These are phyloP conservation scores for Cervus canadensis DNA, from an alignment of 2,113 vertebrate genomes.

Conservation along the genomic window DNA sequence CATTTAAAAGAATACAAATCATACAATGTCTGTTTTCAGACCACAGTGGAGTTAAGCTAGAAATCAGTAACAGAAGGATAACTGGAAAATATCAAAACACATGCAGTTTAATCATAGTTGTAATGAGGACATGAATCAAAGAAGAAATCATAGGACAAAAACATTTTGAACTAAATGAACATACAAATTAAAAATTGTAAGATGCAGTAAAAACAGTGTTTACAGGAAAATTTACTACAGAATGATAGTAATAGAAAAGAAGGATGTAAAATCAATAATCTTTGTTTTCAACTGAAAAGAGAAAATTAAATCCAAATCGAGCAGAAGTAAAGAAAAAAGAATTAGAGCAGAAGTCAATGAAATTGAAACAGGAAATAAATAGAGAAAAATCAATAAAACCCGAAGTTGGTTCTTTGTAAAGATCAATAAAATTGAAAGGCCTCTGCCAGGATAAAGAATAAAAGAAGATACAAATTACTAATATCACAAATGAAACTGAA, in stretches of 20 bases:
- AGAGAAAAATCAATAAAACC: background rate
- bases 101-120: background rate
- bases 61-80: background rate
- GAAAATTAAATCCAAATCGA: background rate
- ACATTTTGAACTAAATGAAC: background rate
- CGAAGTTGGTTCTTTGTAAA: background rate
- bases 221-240: background rate
- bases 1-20: background rate
- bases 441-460: background rate
- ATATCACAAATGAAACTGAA: background rate
- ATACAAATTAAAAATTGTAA: background rate
- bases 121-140: background rate
- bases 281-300: background rate
- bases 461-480: background rate
- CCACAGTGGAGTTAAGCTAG: background rate
- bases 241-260: background rate
- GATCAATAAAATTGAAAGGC: background rate
- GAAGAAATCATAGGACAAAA: background rate
- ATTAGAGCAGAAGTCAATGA: background rate
- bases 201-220: background rate
- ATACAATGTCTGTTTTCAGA: background rate
- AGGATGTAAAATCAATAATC: background rate
- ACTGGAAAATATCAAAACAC: background rate
- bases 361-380: background rate
- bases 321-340: background rate